phyloP scores from a whole-genome alignment of 2,113 vertebrate genomes.

The Dipodomys ordii region DNA sequence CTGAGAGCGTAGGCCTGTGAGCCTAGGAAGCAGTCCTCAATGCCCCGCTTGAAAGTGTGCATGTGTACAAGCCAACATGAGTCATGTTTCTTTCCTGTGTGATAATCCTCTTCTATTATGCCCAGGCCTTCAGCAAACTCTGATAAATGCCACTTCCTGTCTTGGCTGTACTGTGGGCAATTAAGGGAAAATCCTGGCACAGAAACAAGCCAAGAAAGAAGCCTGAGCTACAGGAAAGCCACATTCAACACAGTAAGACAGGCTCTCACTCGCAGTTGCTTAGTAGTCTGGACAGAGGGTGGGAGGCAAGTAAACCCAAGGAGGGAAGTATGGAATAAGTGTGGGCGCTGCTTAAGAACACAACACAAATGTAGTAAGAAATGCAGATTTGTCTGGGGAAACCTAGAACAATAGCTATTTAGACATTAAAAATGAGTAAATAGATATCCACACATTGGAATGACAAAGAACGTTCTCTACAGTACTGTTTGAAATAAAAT shows the following conservation, averaged over 20 bases:
- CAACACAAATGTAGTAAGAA: neutral
- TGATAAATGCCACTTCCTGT: neutral
- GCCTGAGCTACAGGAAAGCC: neutral
- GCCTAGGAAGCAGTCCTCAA: neutral
- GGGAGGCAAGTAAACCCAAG: neutral
- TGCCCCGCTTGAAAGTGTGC: neutral
- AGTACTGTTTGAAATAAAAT: neutral
- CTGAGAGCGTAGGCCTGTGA: neutral
- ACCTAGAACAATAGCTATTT: neutral
- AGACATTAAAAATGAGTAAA: neutral
- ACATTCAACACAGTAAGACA: neutral
- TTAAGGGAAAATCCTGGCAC: neutral
- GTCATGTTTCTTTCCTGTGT: neutral
- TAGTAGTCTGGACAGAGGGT: neutral
- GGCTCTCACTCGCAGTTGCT: neutral
- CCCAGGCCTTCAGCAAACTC: neutral
- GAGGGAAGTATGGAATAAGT: too few relatives aligned
- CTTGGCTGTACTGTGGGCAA: neutral
- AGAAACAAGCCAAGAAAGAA: neutral
- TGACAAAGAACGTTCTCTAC: neutral
- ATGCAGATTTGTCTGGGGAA: neutral
- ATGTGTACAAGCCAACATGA: fast-evolving
- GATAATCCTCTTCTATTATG: neutral
- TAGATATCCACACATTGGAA: neutral
- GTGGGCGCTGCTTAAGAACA: neutral